Evolutionary conservation across 35 echinoderm and acorn worm species (phyloP).

Genomic region (Apostichopus japonicus): DNA sequence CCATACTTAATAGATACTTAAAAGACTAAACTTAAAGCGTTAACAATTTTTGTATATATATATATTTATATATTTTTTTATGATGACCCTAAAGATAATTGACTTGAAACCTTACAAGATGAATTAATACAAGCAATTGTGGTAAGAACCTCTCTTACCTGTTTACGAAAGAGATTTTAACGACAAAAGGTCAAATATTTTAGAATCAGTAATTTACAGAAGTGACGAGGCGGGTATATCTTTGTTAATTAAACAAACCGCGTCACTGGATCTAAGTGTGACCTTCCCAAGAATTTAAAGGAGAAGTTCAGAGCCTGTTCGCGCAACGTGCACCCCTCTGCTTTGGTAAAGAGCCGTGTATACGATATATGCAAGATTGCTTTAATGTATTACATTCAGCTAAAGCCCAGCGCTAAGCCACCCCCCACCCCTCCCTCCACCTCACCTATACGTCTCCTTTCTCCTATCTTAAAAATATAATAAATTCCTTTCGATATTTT

Average conservation of each 20-base stretch:
- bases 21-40: neutral
- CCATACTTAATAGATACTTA: no score
- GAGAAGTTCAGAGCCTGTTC: no score
- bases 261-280: neutral
- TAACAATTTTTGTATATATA: neutral
- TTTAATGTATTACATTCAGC: no score
- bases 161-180: conserved; percentile 22
- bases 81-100: conserved; percentile 33
- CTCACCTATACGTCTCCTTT: no score
- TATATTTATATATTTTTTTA: no score
- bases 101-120: neutral
- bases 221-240: neutral
- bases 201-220: neutral
- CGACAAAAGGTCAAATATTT: conserved; percentile 44
- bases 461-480: no score
- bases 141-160: conserved; percentile 1
- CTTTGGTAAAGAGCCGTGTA: no score
- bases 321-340: no score
- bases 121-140: conserved; percentile 13
- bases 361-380: no score
- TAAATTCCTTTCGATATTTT: no score
- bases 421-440: no score
- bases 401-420: no score
- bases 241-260: conserved; percentile 33
- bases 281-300: neutral